A percentile compares a stretch with the other conserved stretches of the same genome.
phyloP scores from a whole-genome alignment of 2,888 invertebrate genomes.

The Alloscopus bannaensis region DNA sequence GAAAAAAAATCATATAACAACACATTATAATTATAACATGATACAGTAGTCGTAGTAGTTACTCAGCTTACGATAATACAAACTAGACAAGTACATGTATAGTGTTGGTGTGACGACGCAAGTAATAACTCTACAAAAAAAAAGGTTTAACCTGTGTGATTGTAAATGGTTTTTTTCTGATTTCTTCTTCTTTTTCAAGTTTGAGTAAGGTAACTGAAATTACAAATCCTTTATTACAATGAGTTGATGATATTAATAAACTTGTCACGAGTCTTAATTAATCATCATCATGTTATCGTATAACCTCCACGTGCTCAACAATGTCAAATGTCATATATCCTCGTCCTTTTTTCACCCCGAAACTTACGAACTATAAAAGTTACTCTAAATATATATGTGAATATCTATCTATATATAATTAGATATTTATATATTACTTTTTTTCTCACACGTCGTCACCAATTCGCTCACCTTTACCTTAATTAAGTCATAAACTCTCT shows the following conservation, averaged over 20 bases:
- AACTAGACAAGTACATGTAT: too few species aligned
- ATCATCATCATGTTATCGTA: not conserved
- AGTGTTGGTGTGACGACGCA: too few species aligned
- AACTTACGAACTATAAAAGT: too few species aligned
- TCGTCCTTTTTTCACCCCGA: too few species aligned
- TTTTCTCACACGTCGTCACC: too few species aligned
- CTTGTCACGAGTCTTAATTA: not conserved
- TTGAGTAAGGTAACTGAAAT: slow-evolving; percentile 55
- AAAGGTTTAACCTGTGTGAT: too few species aligned
- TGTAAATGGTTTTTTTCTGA: slow-evolving; percentile 35
- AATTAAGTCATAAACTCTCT: too few species aligned
- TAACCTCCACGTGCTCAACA: not conserved
- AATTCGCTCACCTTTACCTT: too few species aligned
- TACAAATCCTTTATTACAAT: slow-evolving; percentile 36
- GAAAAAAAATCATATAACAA: slow-evolving; percentile 16
- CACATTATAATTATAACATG: slow-evolving; percentile 2
- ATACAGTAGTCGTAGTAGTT: slow-evolving; percentile 7
- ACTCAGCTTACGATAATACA: too few species aligned
- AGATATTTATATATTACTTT: too few species aligned
- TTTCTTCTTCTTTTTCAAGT: slow-evolving; percentile 12
- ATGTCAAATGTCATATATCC: not conserved
- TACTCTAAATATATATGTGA: too few species aligned
- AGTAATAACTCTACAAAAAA: not conserved
- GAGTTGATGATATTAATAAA: not conserved
- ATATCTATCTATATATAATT: too few species aligned